Evolutionary conservation across 2,113 vertebrate species (phyloP), one percentile per base, ranked within the genome.

Genomic region (Conger conger): DNA sequence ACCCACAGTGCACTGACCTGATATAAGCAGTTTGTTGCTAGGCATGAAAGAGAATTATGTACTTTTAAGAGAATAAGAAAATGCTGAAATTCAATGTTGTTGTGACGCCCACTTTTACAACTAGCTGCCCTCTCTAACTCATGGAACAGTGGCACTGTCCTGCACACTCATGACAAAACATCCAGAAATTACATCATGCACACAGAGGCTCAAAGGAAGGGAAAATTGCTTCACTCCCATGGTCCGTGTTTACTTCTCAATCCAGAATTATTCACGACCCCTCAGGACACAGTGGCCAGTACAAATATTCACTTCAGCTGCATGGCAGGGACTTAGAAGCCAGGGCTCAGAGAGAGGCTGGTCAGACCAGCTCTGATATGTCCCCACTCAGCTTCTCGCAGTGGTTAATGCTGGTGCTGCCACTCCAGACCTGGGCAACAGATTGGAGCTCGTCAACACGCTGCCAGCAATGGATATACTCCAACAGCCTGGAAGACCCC

Each of bases 401-500:
- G 54, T 68, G 57, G 81, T 17, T 84, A 42, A 20, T 40, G 17
- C 16, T 36, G 13, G 40, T 23, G 16, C 73, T 38, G 76, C 76
- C 54, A 6, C 76, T 84, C 33, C 87, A 87, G 30, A 53, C 83
- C 76, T 50, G 83, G 18, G 88, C 86, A 0, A 7, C 83, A 5
- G 85, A 88, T 86, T 50, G 54, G 13, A 89, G 77, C 60, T 82
- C 89, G 42, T 50, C 86, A 3, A 50, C 76, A 60, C 85, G 60
- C 11, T 95, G 94, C 87, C 89, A 84, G 84, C 91, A 79, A 13
- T 92, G 89, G 91, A 85, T 85, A 1, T n/a, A 68, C 7, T 37
- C 86, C 3, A 68, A 53, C 15, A 63, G 63, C 17, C 57, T 88
- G 0, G 81, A 84, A 1, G 11, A 63, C 45, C 84, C 76, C 30